Evolutionary conservation across 2,888 invertebrate species (phyloP), one percentile per base, ranked within the genome.

Genomic region (Rotaria magnacalcarata): DNA sequence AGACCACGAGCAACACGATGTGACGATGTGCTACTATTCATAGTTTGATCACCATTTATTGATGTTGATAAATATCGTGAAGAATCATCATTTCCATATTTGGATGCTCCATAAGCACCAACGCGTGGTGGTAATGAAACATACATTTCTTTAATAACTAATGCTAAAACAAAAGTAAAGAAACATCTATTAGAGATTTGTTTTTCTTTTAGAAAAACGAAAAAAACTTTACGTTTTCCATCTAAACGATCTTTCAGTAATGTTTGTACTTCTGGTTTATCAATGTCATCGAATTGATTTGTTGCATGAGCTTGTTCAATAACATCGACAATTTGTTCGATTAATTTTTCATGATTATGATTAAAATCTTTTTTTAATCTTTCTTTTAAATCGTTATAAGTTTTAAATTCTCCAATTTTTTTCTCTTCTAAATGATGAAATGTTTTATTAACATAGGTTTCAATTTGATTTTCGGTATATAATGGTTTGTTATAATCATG

Each of bases 281-380:
- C 80, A 43, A 80, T 43, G 47, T 80, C 80, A 47, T 80, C 80
- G 8, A 80, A 80, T 80, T 80, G 80, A 47, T 47, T 80, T 24
- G 80, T 21, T n/a, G 47, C 80, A 47, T 80, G 80, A n/a, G 80
- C 80, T 80, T 80, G 80, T 80, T 80, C 80, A 47, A 80, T 80
- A n/a, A 80, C n/a, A 80, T 80, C 80, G n/a, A 80, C 80, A 47
- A 80, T 80, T 80, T 80, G 80, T 47, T 80, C 80, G 47, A 80
- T 80, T 47, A 80, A 47, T 80, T 47, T 47, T 47, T 80, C 47
- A 80, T 80, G 80, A 80, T 80, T 80, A 80, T 80, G 24, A 47
- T 43, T 47, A 24, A 24, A 24, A 80, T 80, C 80, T n/a, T 47
- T 43, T 47, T 47, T 80, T 14, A 80, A 80, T 47, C 41, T 24